Evolutionary conservation across 2,797 vertebrate species (phyloP), one percentile per base, ranked within the genome.

Genomic region (Coreius guichenoti): DNA sequence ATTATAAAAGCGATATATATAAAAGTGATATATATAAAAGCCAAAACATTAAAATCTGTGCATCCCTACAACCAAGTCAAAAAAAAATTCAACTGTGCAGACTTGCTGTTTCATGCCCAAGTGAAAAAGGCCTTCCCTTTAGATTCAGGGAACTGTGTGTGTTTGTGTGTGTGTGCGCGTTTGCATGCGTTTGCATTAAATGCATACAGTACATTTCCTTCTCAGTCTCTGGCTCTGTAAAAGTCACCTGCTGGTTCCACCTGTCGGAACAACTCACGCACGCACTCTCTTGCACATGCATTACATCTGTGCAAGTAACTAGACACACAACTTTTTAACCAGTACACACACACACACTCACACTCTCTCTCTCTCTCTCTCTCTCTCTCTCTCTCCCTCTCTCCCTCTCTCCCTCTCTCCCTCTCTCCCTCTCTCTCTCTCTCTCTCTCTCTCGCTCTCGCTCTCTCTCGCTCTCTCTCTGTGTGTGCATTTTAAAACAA

Each of bases 211-310:
- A 78, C 88, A 87, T 89, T 89, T 88, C 78, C 83, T 89, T 83
- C 89, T 83, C 81, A 80, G 58, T 84, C 87, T 58, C 86, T 88
- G 87, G 74, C 73, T 1, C 33, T 69, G 68, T 80, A 78, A 87
- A 63, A 47, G 65, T 89, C 87, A 85, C 88, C 89, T 88, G 87
- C 90, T 88, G 58, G 87, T 87, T 75, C 86, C 92, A 92, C 92
- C 93, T 94, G 91, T 90, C 73, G 73, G 89, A 88, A 89, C 83
- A 39, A 74, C 89, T 85, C 88, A 80, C 65, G 17, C 69, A 67
- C 75, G 8, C 58, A 29, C 83, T 56, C 77, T n/a, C 76, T 76
- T 47, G 65, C 73, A 81, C 58, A 12, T 80, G 61, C 72, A 43
- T 39, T 81, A 61, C 73, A 1, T 85, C 43, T 49, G 23, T 79